These are phyloP conservation scores for Ptychobarbus kaznakovi DNA, from an alignment of 2,797 vertebrate species.

Conservation along the genomic window DNA sequence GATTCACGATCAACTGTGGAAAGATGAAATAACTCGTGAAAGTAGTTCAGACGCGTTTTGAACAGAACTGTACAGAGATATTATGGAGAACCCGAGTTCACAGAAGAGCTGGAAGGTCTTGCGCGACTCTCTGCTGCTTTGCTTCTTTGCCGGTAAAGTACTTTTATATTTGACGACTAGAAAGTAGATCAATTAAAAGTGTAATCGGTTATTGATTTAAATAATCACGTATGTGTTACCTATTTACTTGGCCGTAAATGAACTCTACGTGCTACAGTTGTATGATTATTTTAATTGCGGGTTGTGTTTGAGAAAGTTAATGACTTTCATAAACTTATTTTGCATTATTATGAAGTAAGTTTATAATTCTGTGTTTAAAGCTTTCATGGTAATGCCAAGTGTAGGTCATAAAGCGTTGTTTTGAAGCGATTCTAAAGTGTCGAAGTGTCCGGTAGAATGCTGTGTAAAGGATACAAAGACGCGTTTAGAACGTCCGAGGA, in stretches of 20 bases:
- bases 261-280: not conserved
- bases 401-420: not conserved
- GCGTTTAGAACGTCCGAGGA: not conserved
- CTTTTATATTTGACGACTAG: not conserved
- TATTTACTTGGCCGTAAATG: not conserved
- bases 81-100: conserved; percentile 66
- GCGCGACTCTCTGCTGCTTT: conserved; percentile 73
- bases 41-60: not conserved
- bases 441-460: not conserved
- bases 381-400: not conserved
- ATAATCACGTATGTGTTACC: not conserved
- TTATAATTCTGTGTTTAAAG: not conserved
- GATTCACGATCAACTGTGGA: too few relatives aligned
- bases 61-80: not conserved
- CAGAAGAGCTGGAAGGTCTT: conserved; percentile 65
- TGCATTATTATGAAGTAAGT: not conserved
- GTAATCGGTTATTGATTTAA: not conserved
- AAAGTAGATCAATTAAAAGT: not conserved
- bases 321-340: not conserved
- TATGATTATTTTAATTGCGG: not conserved
- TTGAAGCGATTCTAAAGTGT: not conserved
- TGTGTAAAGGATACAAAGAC: not conserved
- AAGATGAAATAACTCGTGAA: not conserved
- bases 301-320: not conserved
- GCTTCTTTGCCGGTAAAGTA: conserved; percentile 73